A percentile compares a stretch with the other conserved stretches of the same genome.
These are phyloP conservation scores for Zophobas morio DNA, from an alignment of 1,140 invertebrate species.

Conservation along the genomic window DNA sequence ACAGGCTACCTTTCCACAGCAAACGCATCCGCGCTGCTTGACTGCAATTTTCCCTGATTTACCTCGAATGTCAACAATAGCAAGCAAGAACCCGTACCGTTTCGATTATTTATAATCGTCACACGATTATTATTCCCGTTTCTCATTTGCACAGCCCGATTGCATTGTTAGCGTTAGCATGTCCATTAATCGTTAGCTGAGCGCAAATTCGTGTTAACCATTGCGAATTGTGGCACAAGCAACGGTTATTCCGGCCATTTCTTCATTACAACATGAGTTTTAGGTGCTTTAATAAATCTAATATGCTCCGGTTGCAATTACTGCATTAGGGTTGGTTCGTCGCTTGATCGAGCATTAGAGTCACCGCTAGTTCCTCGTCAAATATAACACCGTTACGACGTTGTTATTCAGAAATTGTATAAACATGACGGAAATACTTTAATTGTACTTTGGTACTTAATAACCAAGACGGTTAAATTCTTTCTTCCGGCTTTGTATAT, in stretches of 20 bases:
- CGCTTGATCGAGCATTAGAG: slow-evolving; percentile 43
- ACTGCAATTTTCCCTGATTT: not conserved
- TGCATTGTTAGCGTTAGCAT: slow-evolving; percentile 40
- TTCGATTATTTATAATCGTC: slow-evolving; percentile 37
- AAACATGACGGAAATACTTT: slow-evolving; percentile 45
- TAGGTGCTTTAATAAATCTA: slow-evolving; percentile 24
- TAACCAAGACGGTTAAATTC: slow-evolving; percentile 30
- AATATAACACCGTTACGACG: slow-evolving; percentile 23
- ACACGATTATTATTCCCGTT: slow-evolving; percentile 44
- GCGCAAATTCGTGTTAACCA: slow-evolving; percentile 46
- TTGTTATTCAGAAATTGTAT: slow-evolving; percentile 39
- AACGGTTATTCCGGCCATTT: slow-evolving; percentile 14
- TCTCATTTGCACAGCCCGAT: slow-evolving; percentile 24
- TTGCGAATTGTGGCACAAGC: slow-evolving; percentile 45
- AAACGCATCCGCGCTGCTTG: not conserved
- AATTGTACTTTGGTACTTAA: slow-evolving; percentile 41
- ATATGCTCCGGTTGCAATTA: slow-evolving; percentile 28
- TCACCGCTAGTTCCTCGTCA: slow-evolving; percentile 30
- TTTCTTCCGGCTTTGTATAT: slow-evolving; percentile 45
- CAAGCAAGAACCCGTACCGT: not conserved
- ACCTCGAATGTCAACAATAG: not conserved
- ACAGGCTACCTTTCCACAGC: not conserved
- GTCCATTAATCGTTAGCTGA: slow-evolving; percentile 43
- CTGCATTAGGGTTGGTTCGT: slow-evolving; percentile 13
- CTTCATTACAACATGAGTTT: slow-evolving; percentile 17